A percentile compares a stretch with the other conserved stretches of the same genome.
phyloP scores from a whole-genome alignment of 2,113 vertebrate genomes.

The Ptyas mucosa region DNA sequence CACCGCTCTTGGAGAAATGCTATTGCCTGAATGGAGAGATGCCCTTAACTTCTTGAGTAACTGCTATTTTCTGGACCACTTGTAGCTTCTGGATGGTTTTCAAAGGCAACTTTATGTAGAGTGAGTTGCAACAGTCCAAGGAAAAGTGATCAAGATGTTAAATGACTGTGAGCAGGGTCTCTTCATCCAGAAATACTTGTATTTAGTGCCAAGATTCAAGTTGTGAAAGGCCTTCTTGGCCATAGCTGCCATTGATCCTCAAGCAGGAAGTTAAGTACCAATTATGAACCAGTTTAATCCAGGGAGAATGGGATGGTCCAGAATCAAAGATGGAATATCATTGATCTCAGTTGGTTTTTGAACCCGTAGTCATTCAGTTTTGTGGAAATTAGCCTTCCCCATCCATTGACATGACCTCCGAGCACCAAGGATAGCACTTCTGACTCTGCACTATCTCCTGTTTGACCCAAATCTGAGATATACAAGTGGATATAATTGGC shows the following conservation, averaged over 20 bases:
- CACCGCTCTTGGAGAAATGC: neutral
- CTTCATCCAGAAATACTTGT: neutral
- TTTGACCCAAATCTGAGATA: neutral
- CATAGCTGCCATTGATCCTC: neutral
- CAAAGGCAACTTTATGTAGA: neutral
- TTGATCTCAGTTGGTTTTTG: neutral
- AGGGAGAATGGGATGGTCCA: neutral
- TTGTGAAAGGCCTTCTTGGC: neutral
- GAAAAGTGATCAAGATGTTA: neutral
- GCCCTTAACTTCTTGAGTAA: neutral
- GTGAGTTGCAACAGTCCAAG: neutral
- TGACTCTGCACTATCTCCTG: neutral
- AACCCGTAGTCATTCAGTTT: neutral
- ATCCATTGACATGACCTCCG: neutral
- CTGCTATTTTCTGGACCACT: neutral
- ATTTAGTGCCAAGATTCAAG: neutral
- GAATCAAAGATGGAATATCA: neutral
- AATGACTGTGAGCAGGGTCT: neutral
- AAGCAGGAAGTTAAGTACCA: neutral
- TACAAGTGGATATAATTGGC: neutral
- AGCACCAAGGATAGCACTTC: neutral
- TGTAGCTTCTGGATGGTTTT: neutral
- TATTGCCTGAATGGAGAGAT: neutral
- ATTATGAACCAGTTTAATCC: neutral
- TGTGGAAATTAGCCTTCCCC: neutral